Evolutionary conservation across 2,888 invertebrate genomes (phyloP).

Genomic region (Campaea margaritaria): DNA sequence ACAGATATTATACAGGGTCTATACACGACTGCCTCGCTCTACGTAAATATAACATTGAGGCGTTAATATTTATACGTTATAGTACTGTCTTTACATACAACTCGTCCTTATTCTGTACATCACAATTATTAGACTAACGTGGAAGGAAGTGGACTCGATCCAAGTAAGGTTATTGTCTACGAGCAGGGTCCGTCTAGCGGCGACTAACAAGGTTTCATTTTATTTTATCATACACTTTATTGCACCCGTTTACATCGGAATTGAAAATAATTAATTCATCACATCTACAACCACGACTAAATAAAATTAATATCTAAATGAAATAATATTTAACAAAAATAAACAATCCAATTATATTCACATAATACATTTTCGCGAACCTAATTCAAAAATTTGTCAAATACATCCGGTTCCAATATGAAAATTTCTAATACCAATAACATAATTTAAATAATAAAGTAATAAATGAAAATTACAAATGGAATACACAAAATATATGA

Average conservation of each 20-base stretch:
- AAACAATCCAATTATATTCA: constrained; percentile 36
- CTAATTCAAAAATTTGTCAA: neutral
- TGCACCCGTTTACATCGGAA: constrained; percentile 17
- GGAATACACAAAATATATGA: constrained; percentile 6
- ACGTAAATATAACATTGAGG: constrained; percentile 47
- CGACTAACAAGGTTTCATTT: neutral
- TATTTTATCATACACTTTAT: neutral
- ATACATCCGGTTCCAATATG: constrained; percentile 3
- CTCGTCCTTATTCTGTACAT: constrained; percentile 44
- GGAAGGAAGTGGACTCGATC: neutral
- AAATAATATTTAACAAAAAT: constrained; percentile 25
- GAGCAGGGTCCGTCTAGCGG: neutral
- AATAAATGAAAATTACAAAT: constrained; percentile 11
- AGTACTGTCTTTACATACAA: constrained; percentile 34
- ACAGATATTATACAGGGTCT: constrained; percentile 49
- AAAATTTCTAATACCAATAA: constrained; percentile 6
- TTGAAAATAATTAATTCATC: constrained; percentile 6
- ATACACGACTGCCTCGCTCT: constrained; percentile 31
- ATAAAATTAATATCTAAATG: constrained; percentile 22
- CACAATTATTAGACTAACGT: neutral
- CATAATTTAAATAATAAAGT: constrained; percentile 4
- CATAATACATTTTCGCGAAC: constrained; percentile 16
- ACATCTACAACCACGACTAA: constrained; percentile 5
- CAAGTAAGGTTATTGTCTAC: constrained; percentile 2
- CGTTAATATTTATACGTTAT: constrained; percentile 53